Base-by-base conservation (phyloP, 2,888 invertebrate species). In the Athrips mouffetella region DNA sequence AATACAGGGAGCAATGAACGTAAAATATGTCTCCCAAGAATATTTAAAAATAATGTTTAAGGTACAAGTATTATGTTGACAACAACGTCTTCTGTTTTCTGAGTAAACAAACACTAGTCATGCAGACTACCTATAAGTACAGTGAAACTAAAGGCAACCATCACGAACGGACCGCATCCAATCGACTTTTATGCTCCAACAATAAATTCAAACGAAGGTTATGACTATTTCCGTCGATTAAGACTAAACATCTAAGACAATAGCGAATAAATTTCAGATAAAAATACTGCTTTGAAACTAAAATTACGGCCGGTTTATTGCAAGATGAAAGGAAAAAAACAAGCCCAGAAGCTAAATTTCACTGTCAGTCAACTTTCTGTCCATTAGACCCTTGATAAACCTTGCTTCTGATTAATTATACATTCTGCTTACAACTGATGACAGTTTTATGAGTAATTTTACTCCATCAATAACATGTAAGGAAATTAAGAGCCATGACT, bases 401-500 rank as follows among this genome's bases (percentile, higher is more conserved):
- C 15, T 37, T 37, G 8, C 8, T 18, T 20, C 13, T 20, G 10
- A 40, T 47, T 20, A 47, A 47, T 47, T 40, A 21, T 47, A n/a
- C 30, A 47, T 47, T 47, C 39, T 20, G 20, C 37, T 15, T n/a
- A 20, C 20, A 40, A 2, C 23, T 11, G 4, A 23, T 10, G 40
- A 10, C 20, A 20, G 11, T 40, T 25, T 23, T 20, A 40, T 23
- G 11, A 23, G 33, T 33, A 13, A 16, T 11, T n/a, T 33, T 33
- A 15, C 33, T 6, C 16, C 33, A 13, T 6, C 16, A 33, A 33
- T 33, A 33, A 2, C 15, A 27, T 37, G 21, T 37, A n/a, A 21
- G 31, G 16, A 44, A 48, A 48, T 48, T 48, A 48, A 48, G 42
- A 15, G n/a, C 29, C 29, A 44, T 44, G 44, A 48, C 48, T 44